Evolutionary conservation across 2,888 invertebrate species (phyloP), one percentile per base, ranked within the genome.

Genomic region (Stenichneumon culpator): DNA sequence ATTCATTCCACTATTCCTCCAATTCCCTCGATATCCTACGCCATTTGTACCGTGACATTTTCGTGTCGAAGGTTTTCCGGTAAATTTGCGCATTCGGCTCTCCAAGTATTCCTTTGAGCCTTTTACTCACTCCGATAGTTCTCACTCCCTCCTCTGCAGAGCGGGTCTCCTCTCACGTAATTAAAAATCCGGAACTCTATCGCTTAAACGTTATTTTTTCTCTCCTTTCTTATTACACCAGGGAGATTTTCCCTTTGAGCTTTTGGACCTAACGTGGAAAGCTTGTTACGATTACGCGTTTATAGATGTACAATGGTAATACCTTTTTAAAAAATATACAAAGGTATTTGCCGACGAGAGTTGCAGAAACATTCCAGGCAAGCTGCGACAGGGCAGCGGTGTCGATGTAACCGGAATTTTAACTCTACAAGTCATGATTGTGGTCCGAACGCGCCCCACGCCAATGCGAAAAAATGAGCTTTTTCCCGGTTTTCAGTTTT

Each of bases 21-120:
- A 72, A 67, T 70, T 50, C 39, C 16, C 54, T 36, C 60, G 16
- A 63, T 44, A 54, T 63, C 16, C 36, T 32, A 54, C 25, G 11
- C 14, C 67, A 44, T 16, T 39, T 63, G 60, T 32, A 73, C 47
- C 68, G 47, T 7, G 47, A 78, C n/a, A 74, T 73, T 73, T 74
- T 60, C 47, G 39, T 50, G 73, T 52, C 25, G 60, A 16, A 28
- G 60, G 32, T 74, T 68, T 82, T 60, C 16, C 50, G 50, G 22
- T 68, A 57, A 74, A 60, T 68, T 16, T 57, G 22, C 16, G 50
- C 2, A 68, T 81, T 60, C 47, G 7, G 32, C 47, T 69, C 32
- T n/a, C 22, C 14, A 69, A 60, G 28, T 44, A 69, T 69, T 69
- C 68, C 78, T 69, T 44, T 78, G 78, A 78, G 28, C 28, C 2